Evolutionary conservation across 2,888 invertebrate species (phyloP), one percentile per base, ranked within the genome.

Genomic region (Limnephilus rhombicus): DNA sequence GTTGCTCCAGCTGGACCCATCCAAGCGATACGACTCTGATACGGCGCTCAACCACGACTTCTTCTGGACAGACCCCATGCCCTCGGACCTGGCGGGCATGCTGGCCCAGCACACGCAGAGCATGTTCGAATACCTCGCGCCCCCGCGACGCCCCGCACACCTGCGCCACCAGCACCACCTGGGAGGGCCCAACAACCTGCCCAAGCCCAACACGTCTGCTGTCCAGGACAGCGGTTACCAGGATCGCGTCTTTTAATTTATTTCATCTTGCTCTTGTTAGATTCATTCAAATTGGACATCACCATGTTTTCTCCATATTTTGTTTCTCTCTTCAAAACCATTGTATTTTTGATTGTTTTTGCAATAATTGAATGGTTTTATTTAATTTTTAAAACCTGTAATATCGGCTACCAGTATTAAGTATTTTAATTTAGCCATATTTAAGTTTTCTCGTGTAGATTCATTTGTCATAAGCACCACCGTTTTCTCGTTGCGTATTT

Each of bases 1-100:
- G 94, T 96, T 99, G 31, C 95, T 99, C 85, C 98, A 98, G 13
- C 95, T 99, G 89, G 99, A 99, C 95, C 99, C 99, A 0, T 97
- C 98, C 1, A 98, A 99, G 95, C 96, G 99, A 92, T 97, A 87
- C 92, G 99, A 99, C 95, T 98, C 99, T 0, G 99, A 99, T 95
- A 98, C 98, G 0, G 99, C 99, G 0, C 95, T 99, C 2, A 99
- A 99, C 96, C 99, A 99, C 95, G 99, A 99, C 95, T 99, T 99
- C 96, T 99, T 99, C 96, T 99, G 99, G 99, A 98, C 98, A 9
- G 99, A 99, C 95, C 99, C 99, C 0, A 98, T 99, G 98, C 99
- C 99, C 0, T 98, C 98, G 94, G 98, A 98, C 94, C 96, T 99
- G 81, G 98, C 97, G 90, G 98, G 98, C 96, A 99, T 99, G 99